Base-by-base conservation (phyloP, 1,140 invertebrate genomes). In the Calliopsis andreniformis region DNA sequence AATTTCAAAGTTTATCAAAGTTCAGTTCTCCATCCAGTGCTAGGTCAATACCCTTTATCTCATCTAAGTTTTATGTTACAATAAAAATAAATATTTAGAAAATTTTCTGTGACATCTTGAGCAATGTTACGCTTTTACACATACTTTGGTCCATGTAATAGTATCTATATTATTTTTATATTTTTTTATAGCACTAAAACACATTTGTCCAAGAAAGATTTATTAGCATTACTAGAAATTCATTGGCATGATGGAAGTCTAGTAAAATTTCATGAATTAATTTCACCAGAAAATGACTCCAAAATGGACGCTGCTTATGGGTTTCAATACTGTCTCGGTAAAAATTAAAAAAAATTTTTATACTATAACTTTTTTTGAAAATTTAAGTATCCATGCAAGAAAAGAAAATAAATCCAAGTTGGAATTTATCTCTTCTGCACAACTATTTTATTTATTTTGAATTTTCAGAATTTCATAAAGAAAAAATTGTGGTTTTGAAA, bases 211-310 rank as follows among this genome's bases (percentile, higher is more conserved):
- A 73, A 73, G 56, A 8, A 0, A 23, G 71, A 73, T 2, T 18
- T 73, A 0, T 8, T 56, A 32, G 62, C 28, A 56, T 30, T 73
- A 8, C 45, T 73, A 28, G 51, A 66, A 59, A 23, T 73, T 23
- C 42, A 23, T 12, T 78, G 76, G 76, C 30, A 12, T 12, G 43
- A 78, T 1, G 14, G 14, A 6, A n/a, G 6, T 12, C 1, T 49
- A 18, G n/a, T 59, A 16, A 56, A 23, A 49, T 78, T 78, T 35
- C n/a, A 45, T 30, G 70, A 73, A 12, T 2, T 78, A 35, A 56
- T 70, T 42, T n/a, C 76, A n/a, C 42, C 62, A 18, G 20, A 43
- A 10, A 14, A 12, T 25, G 58, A 67, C n/a, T 59, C 8, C 7
- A 72, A 49, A 78, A 2, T 30, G 14, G 76, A 78, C 25, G 70